Percentiles rank a stretch among this genome's conserved stretches.
Evolutionary conservation across 2,113 vertebrate species (phyloP).

Genomic region (Chlorocebus sabaeus): DNA sequence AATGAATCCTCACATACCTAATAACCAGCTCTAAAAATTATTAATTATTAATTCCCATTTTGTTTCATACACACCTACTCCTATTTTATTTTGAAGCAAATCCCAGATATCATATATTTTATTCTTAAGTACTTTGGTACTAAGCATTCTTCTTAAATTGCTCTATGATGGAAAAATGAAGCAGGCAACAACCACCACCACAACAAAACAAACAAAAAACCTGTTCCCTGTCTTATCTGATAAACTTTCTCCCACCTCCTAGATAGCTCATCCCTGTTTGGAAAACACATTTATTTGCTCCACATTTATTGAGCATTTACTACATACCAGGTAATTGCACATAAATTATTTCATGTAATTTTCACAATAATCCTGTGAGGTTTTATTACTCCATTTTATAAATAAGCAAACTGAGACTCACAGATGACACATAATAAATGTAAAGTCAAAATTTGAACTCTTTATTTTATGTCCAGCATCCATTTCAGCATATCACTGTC

Average conservation of each 20-base stretch:
- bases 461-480: background rate
- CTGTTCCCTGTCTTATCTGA: background rate
- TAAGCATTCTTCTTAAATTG: background rate
- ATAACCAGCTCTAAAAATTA: background rate
- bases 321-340: background rate
- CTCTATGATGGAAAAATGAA: no score
- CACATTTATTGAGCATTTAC: background rate
- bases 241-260: background rate
- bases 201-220: no score
- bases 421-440: background rate
- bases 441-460: background rate
- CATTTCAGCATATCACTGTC: background rate
- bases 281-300: background rate
- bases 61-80: background rate
- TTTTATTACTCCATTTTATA: slow-evolving; percentile 12
- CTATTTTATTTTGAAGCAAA: slow-evolving; percentile 48
- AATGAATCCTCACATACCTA: background rate
- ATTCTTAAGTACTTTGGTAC: background rate
- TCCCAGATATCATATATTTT: background rate
- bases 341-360: background rate
- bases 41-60: background rate
- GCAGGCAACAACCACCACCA: no score
- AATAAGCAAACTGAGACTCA: background rate
- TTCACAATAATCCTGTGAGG: background rate
- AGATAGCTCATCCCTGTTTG: background rate